These are phyloP conservation scores for Ligdia adustata DNA, from an alignment of 2,888 invertebrate genomes.

Conservation along the genomic window DNA sequence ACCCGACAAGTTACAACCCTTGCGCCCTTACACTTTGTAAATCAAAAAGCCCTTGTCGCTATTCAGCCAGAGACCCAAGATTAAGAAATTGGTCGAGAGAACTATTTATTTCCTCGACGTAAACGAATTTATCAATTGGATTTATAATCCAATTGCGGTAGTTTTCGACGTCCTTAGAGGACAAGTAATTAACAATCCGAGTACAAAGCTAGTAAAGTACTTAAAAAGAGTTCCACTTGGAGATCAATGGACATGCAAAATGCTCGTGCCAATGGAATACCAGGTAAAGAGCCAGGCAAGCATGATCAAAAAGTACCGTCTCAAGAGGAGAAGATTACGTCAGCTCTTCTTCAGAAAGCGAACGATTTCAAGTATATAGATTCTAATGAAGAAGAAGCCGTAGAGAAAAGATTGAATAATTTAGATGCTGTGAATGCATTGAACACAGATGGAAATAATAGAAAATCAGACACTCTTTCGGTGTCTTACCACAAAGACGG, in stretches of 20 bases:
- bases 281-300: slow-evolving; percentile 70
- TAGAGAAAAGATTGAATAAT: slow-evolving; percentile 59
- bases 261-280: slow-evolving; percentile 74
- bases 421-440: slow-evolving; percentile 70
- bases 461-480: slow-evolving; percentile 52
- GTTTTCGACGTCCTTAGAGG: slow-evolving; percentile 60
- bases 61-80: slow-evolving; percentile 84
- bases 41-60: slow-evolving; percentile 76
- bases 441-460: slow-evolving; percentile 59
- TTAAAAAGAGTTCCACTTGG: slow-evolving; percentile 53
- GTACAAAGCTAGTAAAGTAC: slow-evolving; percentile 62
- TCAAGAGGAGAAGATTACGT: slow-evolving; percentile 79
- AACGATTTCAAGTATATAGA: slow-evolving; percentile 70
- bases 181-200: slow-evolving; percentile 50
- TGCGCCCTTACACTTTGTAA: slow-evolving; percentile 77
- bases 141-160: slow-evolving; percentile 61
- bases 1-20: slow-evolving; percentile 79
- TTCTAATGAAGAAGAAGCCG: slow-evolving; percentile 55
- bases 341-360: slow-evolving; percentile 63
- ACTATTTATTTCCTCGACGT: slow-evolving; percentile 67
- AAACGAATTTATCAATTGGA: slow-evolving; percentile 58
- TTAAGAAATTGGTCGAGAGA: slow-evolving; percentile 84
- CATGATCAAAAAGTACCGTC: slow-evolving; percentile 73
- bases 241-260: slow-evolving; percentile 77
- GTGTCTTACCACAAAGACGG: slow-evolving; percentile 60